A percentile compares a stretch with the other conserved stretches of the same genome.
Evolutionary conservation across 1,140 invertebrate species (phyloP).

Genomic region (Rhyzopertha dominica): DNA sequence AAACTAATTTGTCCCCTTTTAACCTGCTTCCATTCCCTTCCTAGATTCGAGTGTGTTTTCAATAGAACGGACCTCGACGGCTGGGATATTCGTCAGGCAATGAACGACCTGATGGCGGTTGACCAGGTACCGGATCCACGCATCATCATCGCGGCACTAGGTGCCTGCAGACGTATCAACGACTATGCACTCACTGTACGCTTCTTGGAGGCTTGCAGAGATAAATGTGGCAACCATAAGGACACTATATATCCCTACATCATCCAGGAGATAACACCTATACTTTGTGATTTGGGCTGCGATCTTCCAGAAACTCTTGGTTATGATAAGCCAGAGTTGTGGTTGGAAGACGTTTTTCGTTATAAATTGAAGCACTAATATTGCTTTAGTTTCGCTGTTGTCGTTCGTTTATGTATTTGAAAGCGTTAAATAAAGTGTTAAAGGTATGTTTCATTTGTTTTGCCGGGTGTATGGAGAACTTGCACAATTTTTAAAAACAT

Average conservation of each 20-base stretch:
- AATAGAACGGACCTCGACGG: constrained; percentile 61
- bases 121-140: constrained; percentile 68
- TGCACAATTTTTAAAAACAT: not conserved
- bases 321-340: constrained; percentile 68
- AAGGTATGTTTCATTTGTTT: not conserved
- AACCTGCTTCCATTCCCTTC: not conserved
- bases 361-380: too few species aligned
- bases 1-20: constrained; percentile 9
- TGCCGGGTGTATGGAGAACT: not conserved
- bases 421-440: not conserved
- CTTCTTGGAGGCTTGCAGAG: constrained; percentile 62
- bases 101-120: constrained; percentile 55
- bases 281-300: constrained; percentile 65
- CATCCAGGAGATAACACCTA: constrained; percentile 62
- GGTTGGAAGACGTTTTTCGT: constrained; percentile 44
- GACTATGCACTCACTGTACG: constrained; percentile 64
- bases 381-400: not conserved
- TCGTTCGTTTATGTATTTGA: not conserved
- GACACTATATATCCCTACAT: constrained; percentile 58
- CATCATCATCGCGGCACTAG: constrained; percentile 60
- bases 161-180: constrained; percentile 65
- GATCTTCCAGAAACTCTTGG: constrained; percentile 64
- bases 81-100: constrained; percentile 62
- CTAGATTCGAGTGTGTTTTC: constrained; percentile 47
- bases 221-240: constrained; percentile 55